Evolutionary conservation across 2,797 vertebrate species (phyloP), one percentile per base, ranked within the genome.

Genomic region (Meda fulgida): DNA sequence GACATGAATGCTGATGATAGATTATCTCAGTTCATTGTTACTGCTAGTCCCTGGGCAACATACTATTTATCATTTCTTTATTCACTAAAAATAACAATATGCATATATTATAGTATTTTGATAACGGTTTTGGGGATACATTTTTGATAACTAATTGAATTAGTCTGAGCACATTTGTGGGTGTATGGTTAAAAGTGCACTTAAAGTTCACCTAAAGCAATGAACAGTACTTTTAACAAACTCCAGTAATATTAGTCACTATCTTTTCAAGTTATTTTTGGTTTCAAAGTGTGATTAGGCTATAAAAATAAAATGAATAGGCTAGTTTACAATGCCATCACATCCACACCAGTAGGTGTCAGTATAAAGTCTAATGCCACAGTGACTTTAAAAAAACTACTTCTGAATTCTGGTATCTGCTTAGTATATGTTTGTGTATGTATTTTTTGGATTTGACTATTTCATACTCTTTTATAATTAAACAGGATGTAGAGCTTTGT

Each of bases 401-500:
- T 65, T 16, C 7, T 65, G 29, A 31, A 65, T 60, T 60, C 10
- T 13, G 10, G n/a, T 26, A 2, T 60, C 55, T n/a, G 10, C n/a
- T 60, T n/a, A n/a, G 23, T n/a, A 5, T 58, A 10, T n/a, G 21
- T 58, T 10, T 58, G 55, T n/a, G 8, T 23, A 58, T n/a, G 11
- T 46, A 46, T 29, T 4, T 31, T 51, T 2, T 71, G 63, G 3
- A 66, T 67, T 65, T 58, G 1, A 23, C 7, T 19, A 19, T 40
- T 53, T 46, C 0, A n/a, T 73, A 9, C 48, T 84, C 86, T 40
- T 77, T 16, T 89, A 60, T 90, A 48, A 81, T 63, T 84, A 1
- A 82, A 90, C 94, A 98, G 97, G 97, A 92, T 96, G 96, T 77
- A 97, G 96, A 73, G 96, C 97, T 92, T 96, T 95, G 76, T 97